Conservation (phyloP, 92 coral and sea anemone species). For the Porites rus region DNA sequence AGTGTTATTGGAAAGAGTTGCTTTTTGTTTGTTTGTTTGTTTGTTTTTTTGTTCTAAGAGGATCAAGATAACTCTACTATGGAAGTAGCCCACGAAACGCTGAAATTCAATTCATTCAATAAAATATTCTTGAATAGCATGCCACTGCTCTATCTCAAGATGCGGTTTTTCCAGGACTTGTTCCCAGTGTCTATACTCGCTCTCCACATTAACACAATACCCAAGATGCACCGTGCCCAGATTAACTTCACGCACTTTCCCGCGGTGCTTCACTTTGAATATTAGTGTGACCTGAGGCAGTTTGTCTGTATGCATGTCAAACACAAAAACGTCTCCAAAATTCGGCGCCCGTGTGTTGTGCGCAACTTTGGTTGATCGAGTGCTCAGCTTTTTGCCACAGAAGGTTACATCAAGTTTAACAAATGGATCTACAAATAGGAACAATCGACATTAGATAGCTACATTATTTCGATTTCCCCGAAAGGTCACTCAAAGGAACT, state of each 20-base stretch:
- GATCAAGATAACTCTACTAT: no score
- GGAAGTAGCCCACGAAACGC: no score
- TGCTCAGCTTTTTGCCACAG: conserved; percentile 73
- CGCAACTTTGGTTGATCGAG: conserved; percentile 76
- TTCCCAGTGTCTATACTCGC: conserved; percentile 96
- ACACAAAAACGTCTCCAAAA: conserved; percentile 77
- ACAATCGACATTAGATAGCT: no score
- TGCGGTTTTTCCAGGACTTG: conserved; percentile 94
- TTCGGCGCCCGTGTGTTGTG: conserved; percentile 71
- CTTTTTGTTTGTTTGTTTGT: no score
- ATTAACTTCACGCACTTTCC: conserved; percentile 63
- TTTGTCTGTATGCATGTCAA: conserved; percentile 85
- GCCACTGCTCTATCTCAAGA: conserved; percentile 91
- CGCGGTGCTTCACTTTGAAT: conserved; percentile 85
- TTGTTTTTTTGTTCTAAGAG: no score
- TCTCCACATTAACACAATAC: conserved; percentile 83
- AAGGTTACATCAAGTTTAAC: conserved; percentile 84
- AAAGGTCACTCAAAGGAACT: no score
- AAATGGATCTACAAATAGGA: conserved; percentile 74
- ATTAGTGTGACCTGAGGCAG: conserved; percentile 84
- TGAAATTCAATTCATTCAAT: conserved; percentile 5
- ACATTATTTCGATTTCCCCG: neutral
- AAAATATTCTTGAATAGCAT: conserved; percentile 65
- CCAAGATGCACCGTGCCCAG: conserved; percentile 92
- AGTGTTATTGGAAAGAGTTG: no score